phyloP scores from a whole-genome alignment of 2,797 vertebrate species.

The Chloroceryle amazona region DNA sequence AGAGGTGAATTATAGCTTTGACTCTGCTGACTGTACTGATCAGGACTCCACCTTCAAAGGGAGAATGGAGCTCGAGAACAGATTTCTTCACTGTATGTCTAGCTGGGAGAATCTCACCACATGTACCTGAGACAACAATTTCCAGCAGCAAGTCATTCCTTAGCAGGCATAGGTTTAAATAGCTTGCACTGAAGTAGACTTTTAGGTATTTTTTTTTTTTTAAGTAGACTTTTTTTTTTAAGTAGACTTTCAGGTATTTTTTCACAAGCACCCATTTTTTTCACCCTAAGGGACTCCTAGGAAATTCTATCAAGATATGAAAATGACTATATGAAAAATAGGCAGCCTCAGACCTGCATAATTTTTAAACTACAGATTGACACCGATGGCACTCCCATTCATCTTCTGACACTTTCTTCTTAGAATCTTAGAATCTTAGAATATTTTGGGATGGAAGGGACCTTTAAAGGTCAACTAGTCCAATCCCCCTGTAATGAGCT shows the following conservation, averaged over 20 bases:
- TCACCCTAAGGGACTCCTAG: not conserved
- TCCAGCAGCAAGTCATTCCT: not conserved
- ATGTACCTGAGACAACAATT: not conserved
- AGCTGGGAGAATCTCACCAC: not conserved
- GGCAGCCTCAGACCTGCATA: not conserved
- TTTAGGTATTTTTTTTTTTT: not conserved
- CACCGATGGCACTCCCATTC: not conserved
- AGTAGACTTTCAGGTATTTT: not conserved
- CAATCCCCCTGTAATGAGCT: rapidly evolving
- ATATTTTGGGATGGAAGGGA: not conserved
- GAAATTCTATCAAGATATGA: not conserved
- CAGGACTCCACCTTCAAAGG: not conserved
- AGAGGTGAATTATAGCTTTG: not conserved
- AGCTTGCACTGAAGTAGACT: not conserved
- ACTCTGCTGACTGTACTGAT: not conserved
- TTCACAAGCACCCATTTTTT: not conserved
- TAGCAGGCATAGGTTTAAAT: not conserved
- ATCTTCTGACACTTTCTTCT: not conserved
- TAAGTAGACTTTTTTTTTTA: too few species aligned
- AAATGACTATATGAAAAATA: not conserved
- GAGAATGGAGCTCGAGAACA: not conserved
- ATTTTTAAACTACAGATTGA: not conserved
- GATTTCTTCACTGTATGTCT: not conserved
- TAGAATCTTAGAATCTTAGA: not conserved
- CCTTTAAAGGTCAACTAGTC: not conserved